Evolutionary conservation across 2,797 vertebrate genomes (phyloP).

Genomic region (Cirrhinus molitorella): DNA sequence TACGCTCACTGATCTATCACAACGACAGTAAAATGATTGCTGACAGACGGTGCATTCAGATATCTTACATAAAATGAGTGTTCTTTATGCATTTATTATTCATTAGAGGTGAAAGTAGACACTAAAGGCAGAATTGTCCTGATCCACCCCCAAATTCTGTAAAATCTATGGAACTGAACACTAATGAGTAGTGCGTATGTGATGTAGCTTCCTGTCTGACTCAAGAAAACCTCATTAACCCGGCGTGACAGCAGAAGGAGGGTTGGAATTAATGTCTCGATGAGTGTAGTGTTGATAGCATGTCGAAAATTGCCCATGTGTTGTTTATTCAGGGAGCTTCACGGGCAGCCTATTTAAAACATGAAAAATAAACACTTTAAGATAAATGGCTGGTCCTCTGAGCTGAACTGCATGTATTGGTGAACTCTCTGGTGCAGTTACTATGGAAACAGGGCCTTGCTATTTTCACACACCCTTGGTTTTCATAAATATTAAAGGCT

Average conservation of each 20-base stretch:
- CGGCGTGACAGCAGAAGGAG: neutral
- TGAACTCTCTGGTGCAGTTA: constrained; percentile 47
- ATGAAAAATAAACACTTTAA: constrained; percentile 26
- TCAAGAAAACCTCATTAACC: constrained; percentile 39
- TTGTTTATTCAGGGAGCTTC: constrained; percentile 22
- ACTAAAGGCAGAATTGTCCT: constrained; percentile 24
- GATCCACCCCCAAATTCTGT: neutral
- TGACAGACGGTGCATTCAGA: neutral
- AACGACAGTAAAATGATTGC: neutral
- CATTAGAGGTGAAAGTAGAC: constrained; percentile 1
- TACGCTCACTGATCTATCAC: neutral
- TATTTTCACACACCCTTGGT: constrained; percentile 28
- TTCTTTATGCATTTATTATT: neutral
- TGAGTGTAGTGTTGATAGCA: constrained; percentile 19
- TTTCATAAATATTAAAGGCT: constrained; percentile 22
- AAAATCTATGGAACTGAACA: neutral
- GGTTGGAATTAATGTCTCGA: neutral
- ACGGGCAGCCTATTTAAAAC: neutral
- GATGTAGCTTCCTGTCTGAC: constrained; percentile 28
- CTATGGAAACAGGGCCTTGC: constrained; percentile 55
- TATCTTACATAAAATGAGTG: constrained; percentile 9
- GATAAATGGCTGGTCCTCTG: constrained; percentile 4
- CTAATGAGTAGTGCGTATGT: constrained; percentile 7
- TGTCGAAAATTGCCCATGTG: neutral
- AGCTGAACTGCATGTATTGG: constrained; percentile 13